Base-by-base conservation (phyloP, 1,140 invertebrate species). In the Prorops nasuta region DNA sequence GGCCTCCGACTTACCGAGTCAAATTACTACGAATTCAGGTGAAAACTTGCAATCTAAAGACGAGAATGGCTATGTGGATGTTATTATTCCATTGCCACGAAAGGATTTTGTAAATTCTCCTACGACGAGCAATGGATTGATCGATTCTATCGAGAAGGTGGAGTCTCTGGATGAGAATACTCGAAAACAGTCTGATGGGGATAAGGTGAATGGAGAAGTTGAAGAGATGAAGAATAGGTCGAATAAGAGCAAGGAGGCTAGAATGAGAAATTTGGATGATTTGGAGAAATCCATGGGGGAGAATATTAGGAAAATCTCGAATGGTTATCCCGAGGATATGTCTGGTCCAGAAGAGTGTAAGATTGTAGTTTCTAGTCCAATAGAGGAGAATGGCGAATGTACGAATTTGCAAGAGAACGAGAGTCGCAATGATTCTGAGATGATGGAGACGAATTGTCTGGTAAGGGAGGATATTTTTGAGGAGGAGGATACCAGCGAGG, bases 401-500 rank as follows among this genome's bases (percentile, higher is more conserved):
- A 9, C 36, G 32, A 22, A 24, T 16, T 9, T 16, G 3, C 1
- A 37, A 8, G 22, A 52, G 14, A 39, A 41, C 8, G 42, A 56
- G 14, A 3, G 35, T 46, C 8, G 31, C 4, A 20, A 36, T 3
- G 44, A 39, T 3, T 45, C 35, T 1, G 59, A 49, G 3, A 61
- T 68, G 0, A 60, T 58, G 6, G 64, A 70, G 6, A 45, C 64
- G 12, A 64, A 47, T n/a, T n/a, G n/a, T n/a, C n/a, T n/a, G n/a
- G n/a, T n/a, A n/a, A n/a, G n/a, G n/a, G n/a, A n/a, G n/a, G n/a
- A n/a, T n/a, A n/a, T n/a, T n/a, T n/a, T n/a, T n/a, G 65, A 69
- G 1, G 67, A 68, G 10, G 24, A 28, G 69, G 64, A 37, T 67
- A 72, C 34, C 56, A 61, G 53, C 6, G 64, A 67, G 3, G 56